Evolutionary conservation across 2,888 invertebrate species (phyloP).

Genomic region (Cephalotes varians): DNA sequence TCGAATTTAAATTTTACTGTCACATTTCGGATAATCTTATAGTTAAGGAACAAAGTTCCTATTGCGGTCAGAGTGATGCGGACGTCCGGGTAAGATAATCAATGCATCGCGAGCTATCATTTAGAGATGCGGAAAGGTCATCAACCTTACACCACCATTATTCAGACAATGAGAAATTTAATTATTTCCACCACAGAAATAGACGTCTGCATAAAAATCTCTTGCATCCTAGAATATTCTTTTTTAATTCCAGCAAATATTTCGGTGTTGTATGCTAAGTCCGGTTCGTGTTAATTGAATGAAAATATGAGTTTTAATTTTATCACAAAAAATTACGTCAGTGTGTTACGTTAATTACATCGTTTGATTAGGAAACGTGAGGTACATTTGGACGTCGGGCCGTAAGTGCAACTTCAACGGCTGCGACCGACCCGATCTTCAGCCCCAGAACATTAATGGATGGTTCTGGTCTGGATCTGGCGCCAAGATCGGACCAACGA

Average conservation of each 20-base stretch:
- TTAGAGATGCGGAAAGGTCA: not conserved
- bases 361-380: constrained; percentile 84
- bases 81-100: constrained; percentile 25
- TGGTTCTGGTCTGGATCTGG: constrained; percentile 99
- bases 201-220: not conserved
- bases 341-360: not conserved
- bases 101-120: constrained; percentile 2
- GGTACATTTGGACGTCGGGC: constrained; percentile 96
- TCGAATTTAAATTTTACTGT: constrained; percentile 10
- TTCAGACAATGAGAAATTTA: not conserved
- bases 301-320: not conserved
- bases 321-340: too few relatives aligned
- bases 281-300: not conserved
- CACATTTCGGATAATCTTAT: constrained; percentile 36
- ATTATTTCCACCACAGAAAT: not conserved
- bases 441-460: constrained; percentile 93
- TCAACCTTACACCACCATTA: not conserved
- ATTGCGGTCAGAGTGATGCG: constrained; percentile 19
- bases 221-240: not conserved
- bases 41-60: not conserved
- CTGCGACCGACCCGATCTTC: constrained; percentile 94
- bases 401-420: constrained; percentile 97
- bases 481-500: constrained; percentile 95
- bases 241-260: not conserved
- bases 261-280: not conserved